Base-by-base conservation (phyloP, 1,140 invertebrate genomes). In the Cherax destructor region DNA sequence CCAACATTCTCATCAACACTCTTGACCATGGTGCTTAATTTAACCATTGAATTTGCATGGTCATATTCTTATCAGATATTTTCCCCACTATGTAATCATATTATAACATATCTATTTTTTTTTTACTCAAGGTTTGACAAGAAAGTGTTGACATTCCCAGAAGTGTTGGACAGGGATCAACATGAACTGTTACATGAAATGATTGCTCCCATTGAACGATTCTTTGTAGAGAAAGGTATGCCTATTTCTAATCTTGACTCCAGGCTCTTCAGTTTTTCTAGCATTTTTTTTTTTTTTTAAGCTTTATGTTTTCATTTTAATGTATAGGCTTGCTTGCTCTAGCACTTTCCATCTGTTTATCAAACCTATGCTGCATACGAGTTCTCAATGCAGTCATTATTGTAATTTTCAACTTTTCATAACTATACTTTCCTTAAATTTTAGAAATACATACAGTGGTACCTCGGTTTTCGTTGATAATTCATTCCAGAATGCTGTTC, bases 121-220 rank as follows among this genome's bases (percentile, higher is more conserved):
- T 18, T 77, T 59, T 41, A 76, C 56, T 86, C 1, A 79, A 92
- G 92, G 56, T 93, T 93, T 92, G 92, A 93, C 77, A 93, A 88
- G 81, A 74, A 98, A 95, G 96, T 98, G 21, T 98, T 98, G 94
- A 97, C 97, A 7, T 98, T 96, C 94, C 97, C 97, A 5, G 96
- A 97, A 94, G 96, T 97, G 18, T 94, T 99, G 79, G 96, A 94
- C 91, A 95, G 96, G 80, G 98, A 99, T 83, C 97, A 98, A 94
- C 95, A 95, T 80, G 98, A 99, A 93, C 98, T 96, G 18, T 94
- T 99, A 13, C 95, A 96, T 92, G 97, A 97, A 95, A 95, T 99
- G n/a, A 95, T 99, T 74, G 97, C 97, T 94, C 98, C 98, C 0
- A 96, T 97, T 50, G 96, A 97, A 92, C 98, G 97, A 94, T 99